Conservation (phyloP, 2,113 vertebrate species). For the Malurus elegans region DNA sequence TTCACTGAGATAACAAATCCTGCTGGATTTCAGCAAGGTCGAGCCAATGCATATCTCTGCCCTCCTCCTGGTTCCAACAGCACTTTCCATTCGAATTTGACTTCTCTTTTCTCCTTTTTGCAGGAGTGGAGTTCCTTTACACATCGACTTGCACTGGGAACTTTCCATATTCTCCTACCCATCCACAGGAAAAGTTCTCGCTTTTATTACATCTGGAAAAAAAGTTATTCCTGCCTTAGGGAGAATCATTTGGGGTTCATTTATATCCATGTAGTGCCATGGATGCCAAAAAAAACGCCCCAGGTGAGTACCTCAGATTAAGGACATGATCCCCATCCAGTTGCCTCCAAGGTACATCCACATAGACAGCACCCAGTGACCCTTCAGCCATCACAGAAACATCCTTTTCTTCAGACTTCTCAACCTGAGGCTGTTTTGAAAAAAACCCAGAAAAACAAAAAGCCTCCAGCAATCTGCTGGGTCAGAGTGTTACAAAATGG, state of each 20-base stretch:
- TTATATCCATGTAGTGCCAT: rapidly evolving
- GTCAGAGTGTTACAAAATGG: background rate
- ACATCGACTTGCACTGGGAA: rapidly evolving
- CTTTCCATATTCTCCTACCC: background rate
- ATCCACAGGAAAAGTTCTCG: background rate
- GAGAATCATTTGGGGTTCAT: background rate
- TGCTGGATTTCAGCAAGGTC: background rate
- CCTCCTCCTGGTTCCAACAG: background rate
- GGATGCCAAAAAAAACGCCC: background rate
- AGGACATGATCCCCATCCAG: background rate
- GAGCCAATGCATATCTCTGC: background rate
- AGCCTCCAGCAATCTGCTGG: background rate
- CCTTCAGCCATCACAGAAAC: background rate
- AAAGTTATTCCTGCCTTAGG: background rate
- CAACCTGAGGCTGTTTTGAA: background rate
- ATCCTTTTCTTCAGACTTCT: background rate
- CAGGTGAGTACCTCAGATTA: background rate
- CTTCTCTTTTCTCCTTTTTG: background rate
- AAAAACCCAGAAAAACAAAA: background rate
- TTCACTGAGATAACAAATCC: background rate
- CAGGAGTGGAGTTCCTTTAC: background rate
- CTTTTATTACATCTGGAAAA: background rate
- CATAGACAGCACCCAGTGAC: rapidly evolving
- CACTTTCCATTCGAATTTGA: background rate
- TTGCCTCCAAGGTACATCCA: background rate